These are phyloP conservation scores for Vulpes lagopus DNA, from an alignment of 2,113 vertebrate species.

Conservation along the genomic window DNA sequence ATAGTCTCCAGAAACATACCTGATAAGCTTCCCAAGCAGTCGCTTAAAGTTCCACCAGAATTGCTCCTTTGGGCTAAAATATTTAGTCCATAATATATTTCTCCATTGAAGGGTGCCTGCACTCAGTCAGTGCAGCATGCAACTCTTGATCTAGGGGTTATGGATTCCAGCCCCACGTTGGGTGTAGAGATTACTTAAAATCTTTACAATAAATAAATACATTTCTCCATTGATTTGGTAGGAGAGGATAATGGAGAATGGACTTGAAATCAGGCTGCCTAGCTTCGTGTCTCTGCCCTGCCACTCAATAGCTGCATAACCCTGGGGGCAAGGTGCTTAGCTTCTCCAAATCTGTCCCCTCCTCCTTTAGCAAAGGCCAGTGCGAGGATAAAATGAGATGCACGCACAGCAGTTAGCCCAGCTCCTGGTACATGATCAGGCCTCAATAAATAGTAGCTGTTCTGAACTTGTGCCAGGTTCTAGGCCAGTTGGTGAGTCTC, in stretches of 20 bases:
- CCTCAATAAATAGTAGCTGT: not conserved
- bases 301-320: not conserved
- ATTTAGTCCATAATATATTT: not conserved
- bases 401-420: not conserved
- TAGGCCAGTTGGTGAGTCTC: not conserved
- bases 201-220: not conserved
- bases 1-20: not conserved
- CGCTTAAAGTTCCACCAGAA: not conserved
- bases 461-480: not conserved
- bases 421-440: not conserved
- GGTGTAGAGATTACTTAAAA: not conserved
- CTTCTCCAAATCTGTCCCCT: not conserved
- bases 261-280: not conserved
- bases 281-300: not conserved
- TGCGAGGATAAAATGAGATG: not conserved
- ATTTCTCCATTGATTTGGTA: not conserved
- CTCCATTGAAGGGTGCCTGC: not conserved
- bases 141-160: not conserved
- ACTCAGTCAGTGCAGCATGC: not conserved
- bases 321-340: not conserved
- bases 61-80: not conserved
- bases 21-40: not conserved
- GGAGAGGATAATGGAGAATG: not conserved
- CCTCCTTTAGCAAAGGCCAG: not conserved
- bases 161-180: not conserved